Conservation (phyloP, 2,888 invertebrate genomes). For the Allophyes oxyacanthae region DNA sequence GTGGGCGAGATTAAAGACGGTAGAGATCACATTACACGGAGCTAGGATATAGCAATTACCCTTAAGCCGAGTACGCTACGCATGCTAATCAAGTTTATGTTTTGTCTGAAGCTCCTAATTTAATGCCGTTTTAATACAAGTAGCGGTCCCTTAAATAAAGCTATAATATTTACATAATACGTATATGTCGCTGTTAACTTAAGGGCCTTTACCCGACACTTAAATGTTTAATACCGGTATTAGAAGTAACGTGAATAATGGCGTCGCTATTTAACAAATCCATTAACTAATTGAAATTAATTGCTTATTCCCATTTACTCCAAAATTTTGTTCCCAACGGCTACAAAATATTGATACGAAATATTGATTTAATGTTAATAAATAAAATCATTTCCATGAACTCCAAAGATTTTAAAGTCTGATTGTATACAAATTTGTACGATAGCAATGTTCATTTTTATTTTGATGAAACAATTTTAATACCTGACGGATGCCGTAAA, state of each 20-base stretch:
- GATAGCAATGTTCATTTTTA: no score
- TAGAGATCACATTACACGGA: conserved; percentile 56
- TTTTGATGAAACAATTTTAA: no score
- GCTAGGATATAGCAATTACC: conserved; percentile 64
- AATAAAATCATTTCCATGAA: no score
- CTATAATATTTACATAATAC: conserved; percentile 41
- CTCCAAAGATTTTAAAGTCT: no score
- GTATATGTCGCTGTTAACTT: conserved; percentile 5
- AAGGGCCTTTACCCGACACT: conserved; percentile 1
- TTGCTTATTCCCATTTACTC: no score
- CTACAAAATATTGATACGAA: no score
- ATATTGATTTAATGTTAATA: no score
- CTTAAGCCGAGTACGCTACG: conserved; percentile 52
- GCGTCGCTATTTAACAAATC: neutral
- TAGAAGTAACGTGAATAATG: neutral
- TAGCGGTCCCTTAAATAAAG: conserved; percentile 36
- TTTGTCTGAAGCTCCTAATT: conserved; percentile 53
- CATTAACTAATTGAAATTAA: conserved; percentile 1
- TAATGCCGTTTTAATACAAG: conserved; percentile 47
- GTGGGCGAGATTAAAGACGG: conserved; percentile 55
- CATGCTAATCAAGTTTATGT: conserved; percentile 65
- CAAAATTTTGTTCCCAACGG: no score
- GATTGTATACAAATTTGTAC: no score
- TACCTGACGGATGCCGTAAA: no score
- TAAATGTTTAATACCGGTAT: conserved; percentile 2